Percentiles rank a stretch among this genome's conserved stretches.
Evolutionary conservation across 2,113 vertebrate species (phyloP).

Genomic region (Delphinus delphis): DNA sequence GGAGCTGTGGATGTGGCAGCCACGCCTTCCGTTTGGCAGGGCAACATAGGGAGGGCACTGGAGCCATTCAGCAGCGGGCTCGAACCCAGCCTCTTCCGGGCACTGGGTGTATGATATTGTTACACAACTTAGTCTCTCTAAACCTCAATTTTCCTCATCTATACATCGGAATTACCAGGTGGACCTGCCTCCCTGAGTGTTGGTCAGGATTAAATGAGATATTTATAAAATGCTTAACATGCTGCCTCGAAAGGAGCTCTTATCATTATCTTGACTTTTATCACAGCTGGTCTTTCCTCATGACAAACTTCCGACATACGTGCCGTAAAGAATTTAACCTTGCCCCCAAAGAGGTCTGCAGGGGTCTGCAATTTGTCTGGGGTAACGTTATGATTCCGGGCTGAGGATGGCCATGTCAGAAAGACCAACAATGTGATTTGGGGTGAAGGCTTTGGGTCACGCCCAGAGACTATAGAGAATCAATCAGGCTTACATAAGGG

Average conservation of each 20-base stretch:
- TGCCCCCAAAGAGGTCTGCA: neutral
- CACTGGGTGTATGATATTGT: neutral
- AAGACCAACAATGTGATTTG: neutral
- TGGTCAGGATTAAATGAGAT: neutral
- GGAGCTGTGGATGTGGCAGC: too few species aligned
- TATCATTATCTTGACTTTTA: neutral
- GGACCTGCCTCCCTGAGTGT: neutral
- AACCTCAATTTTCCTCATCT: neutral
- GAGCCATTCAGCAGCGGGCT: neutral
- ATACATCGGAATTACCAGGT: neutral
- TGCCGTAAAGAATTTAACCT: neutral
- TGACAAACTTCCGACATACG: neutral
- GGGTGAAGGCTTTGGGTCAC: neutral
- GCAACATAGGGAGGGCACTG: neutral
- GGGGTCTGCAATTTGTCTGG: neutral
- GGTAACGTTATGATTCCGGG: neutral
- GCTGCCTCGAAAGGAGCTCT: neutral
- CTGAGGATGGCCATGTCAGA: neutral
- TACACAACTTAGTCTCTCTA: neutral
- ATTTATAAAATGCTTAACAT: neutral
- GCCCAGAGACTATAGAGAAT: neutral
- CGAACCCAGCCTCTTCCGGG: fast-evolving
- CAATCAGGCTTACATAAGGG: neutral
- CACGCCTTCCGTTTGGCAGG: neutral
- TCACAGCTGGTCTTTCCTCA: neutral